These are phyloP conservation scores for Hirudinaria manillensis DNA, from an alignment of 2,888 invertebrate species.

Conservation along the genomic window DNA sequence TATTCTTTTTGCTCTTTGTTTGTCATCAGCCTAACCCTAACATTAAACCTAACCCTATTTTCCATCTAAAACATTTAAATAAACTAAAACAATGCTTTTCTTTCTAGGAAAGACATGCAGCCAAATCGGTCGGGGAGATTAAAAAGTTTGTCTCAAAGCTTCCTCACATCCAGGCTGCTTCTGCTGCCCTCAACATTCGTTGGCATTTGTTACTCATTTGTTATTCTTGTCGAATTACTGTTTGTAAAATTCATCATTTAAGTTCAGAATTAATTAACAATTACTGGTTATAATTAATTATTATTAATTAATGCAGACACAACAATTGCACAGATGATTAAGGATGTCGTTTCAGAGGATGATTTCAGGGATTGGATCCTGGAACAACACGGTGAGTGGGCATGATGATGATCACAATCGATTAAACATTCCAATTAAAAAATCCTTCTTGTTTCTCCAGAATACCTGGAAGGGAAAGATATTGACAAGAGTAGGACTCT, in stretches of 20 bases:
- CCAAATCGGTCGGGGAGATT: slow-evolving; percentile 88
- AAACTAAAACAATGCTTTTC: no score
- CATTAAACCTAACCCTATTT: no score
- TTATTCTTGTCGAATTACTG: background rate
- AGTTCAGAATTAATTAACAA: background rate
- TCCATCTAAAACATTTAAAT: no score
- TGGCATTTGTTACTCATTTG: background rate
- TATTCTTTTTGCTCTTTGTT: no score
- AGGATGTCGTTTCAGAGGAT: slow-evolving; percentile 71
- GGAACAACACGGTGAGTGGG: slow-evolving; percentile 66
- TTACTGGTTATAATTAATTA: background rate
- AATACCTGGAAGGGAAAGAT: background rate
- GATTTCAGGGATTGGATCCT: slow-evolving; percentile 73
- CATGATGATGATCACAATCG: background rate
- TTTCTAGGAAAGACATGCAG: slow-evolving; percentile 66
- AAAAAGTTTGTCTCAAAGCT: slow-evolving; percentile 83
- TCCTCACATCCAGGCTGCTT: slow-evolving; percentile 77
- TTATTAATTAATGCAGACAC: slow-evolving; percentile 63
- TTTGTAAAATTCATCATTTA: background rate
- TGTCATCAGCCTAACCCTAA: no score
- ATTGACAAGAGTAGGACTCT: slow-evolving; percentile 5
- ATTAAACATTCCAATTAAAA: background rate
- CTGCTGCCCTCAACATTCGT: slow-evolving; percentile 62
- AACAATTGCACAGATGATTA: slow-evolving; percentile 85
- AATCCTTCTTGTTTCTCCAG: background rate